Base-by-base conservation (phyloP, 1,140 invertebrate genomes). In the Danaus plexippus region DNA sequence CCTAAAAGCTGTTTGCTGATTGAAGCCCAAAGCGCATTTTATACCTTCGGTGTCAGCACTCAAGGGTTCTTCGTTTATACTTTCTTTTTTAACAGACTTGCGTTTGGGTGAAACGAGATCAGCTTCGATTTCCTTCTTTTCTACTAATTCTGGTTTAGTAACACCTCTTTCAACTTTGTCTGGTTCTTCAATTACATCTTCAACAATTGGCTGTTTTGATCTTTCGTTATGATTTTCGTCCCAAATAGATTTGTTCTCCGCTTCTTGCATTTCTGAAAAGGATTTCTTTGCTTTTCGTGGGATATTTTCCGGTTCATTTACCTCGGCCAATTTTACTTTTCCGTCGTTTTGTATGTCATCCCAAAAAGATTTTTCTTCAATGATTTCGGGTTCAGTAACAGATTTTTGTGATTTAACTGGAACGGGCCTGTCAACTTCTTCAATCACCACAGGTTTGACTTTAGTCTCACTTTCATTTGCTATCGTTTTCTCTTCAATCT, bases 101-200 rank as follows among this genome's bases (percentile, higher is more conserved):
- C 76, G 80, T 74, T 88, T 89, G 49, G 89, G 78, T 13, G 88
- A 81, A 73, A 89, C 88, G 6, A 89, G 73, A 43, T 82, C 70
- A 52, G 76, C 74, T 13, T 82, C 73, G 11, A 84, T 71, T n/a
- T 74, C 43, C 5, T 80, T 67, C 63, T 87, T 81, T 67, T 85
- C 77, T 15, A 75, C 69, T 6, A 59, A 57, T 71, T 87, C 84
- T 41, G 80, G 76, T 61, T 82, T 75, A 42, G 84, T 80, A 43
- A 63, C 52, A 32, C 63, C 59, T 44, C 76, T 84, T 54, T 71
- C 61, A 43, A 62, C 66, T 32, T 64, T 64, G 54, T 75, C 64
- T 48, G 60, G 56, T 54, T 75, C 73, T 43, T 42, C 62, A 6
- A 67, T 56, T 8, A 74, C 52, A 47, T 86, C 80, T 71, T 81